Conservation (phyloP, 2,888 invertebrate genomes). For the Tenthredo notha region DNA sequence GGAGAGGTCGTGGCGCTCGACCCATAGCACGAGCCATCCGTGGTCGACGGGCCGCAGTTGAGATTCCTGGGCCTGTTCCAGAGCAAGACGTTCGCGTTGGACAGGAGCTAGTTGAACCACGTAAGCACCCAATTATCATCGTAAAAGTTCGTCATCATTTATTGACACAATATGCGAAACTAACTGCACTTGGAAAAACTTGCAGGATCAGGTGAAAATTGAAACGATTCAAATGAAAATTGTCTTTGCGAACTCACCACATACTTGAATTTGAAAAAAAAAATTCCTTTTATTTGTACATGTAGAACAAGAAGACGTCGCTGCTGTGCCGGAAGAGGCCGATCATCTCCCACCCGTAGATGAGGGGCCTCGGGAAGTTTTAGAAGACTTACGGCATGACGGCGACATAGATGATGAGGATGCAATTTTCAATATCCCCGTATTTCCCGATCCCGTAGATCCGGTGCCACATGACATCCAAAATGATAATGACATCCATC, state of each 20-base stretch:
- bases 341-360: too few relatives aligned
- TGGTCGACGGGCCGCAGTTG: too few relatives aligned
- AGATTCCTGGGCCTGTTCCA: too few relatives aligned
- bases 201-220: not conserved
- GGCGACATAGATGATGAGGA: too few relatives aligned
- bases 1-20: too few relatives aligned
- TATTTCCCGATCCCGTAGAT: too few relatives aligned
- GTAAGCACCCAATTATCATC: not conserved
- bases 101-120: not conserved
- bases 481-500: too few relatives aligned
- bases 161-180: too few relatives aligned
- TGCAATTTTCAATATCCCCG: too few relatives aligned
- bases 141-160: not conserved
- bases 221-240: not conserved
- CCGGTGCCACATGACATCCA: too few relatives aligned
- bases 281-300: not conserved
- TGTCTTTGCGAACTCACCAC: not conserved
- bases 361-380: not conserved
- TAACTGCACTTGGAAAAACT: not conserved
- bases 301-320: not conserved
- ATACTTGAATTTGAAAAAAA: not conserved
- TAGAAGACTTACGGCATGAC: not conserved
- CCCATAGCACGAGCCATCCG: too few relatives aligned
- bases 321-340: not conserved
- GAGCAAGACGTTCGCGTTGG: not conserved